These are phyloP conservation scores for Cheumatopsyche charites DNA, from an alignment of 1,140 invertebrate genomes.

Conservation along the genomic window DNA sequence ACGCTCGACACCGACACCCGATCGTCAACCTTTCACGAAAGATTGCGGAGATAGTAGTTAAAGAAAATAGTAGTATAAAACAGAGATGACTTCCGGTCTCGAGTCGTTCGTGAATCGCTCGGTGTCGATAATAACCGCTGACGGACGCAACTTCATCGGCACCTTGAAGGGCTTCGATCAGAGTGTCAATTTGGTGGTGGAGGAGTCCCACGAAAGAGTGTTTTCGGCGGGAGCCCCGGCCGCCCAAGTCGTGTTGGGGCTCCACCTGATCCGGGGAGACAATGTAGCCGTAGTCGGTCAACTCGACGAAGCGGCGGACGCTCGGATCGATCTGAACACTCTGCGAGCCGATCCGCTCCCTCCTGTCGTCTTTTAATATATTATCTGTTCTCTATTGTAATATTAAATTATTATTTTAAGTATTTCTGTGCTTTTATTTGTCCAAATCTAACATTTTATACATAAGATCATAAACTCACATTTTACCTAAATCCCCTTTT, in stretches of 20 bases:
- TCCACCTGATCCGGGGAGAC: constrained; percentile 97
- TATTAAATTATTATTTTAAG: neutral
- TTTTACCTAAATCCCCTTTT: no score
- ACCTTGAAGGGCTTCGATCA: constrained; percentile 88
- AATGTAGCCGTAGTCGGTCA: constrained; percentile 96
- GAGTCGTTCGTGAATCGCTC: constrained; percentile 89
- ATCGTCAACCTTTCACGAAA: constrained; percentile 7
- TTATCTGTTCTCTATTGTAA: neutral
- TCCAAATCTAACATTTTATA: no score
- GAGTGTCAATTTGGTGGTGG: constrained; percentile 96
- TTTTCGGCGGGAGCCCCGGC: constrained; percentile 91
- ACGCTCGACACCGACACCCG: neutral
- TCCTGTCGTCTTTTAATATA: constrained; percentile 19
- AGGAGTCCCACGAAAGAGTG: constrained; percentile 97
- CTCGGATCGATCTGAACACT: constrained; percentile 79
- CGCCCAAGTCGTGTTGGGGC: constrained; percentile 93
- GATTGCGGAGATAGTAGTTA: neutral
- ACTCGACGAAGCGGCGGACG: constrained; percentile 90
- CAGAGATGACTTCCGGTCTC: constrained; percentile 79
- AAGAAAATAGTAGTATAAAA: constrained; percentile 4
- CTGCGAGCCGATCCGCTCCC: constrained; percentile 87
- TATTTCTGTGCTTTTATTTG: neutral
- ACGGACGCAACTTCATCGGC: constrained; percentile 95
- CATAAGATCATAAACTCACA: no score
- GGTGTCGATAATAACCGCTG: constrained; percentile 92